Conservation (phyloP, 2,888 invertebrate species). For the Microplitis manilae region DNA sequence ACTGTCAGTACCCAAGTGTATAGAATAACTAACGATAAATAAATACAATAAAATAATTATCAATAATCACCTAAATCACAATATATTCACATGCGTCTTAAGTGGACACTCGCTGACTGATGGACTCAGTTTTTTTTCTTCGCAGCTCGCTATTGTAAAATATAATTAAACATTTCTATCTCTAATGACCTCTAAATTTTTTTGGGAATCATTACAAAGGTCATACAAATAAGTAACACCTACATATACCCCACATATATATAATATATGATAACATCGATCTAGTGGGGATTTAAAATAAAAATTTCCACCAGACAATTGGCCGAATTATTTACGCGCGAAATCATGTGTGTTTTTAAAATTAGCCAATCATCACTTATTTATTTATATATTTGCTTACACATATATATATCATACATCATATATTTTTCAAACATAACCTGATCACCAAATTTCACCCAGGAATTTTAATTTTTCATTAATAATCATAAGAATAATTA, state of each 20-base stretch:
- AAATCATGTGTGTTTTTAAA: slow-evolving; percentile 10
- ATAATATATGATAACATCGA: slow-evolving; percentile 13
- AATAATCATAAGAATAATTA: neutral
- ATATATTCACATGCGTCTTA: neutral
- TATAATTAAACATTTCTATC: neutral
- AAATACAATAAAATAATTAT: slow-evolving; percentile 25
- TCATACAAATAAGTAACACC: slow-evolving; percentile 52
- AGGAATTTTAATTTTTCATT: neutral
- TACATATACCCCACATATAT: neutral
- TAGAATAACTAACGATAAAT: neutral
- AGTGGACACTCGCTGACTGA: slow-evolving; percentile 22
- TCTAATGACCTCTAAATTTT: slow-evolving; percentile 63
- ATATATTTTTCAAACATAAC: neutral
- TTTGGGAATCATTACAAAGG: slow-evolving; percentile 58
- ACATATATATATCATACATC: neutral
- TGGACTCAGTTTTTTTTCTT: slow-evolving; percentile 12
- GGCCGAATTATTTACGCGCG: slow-evolving; percentile 13
- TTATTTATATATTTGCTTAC: neutral
- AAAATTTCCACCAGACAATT: slow-evolving; percentile 1
- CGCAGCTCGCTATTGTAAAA: slow-evolving; percentile 42
- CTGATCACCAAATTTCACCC: neutral
- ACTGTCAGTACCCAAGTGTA: neutral
- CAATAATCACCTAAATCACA: slow-evolving; percentile 41
- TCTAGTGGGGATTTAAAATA: neutral
- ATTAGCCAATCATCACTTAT: slow-evolving; percentile 26